phyloP scores from a whole-genome alignment of 30 jellyfish, hydroid and myxozoan species.

The Hydractinia echinata region DNA sequence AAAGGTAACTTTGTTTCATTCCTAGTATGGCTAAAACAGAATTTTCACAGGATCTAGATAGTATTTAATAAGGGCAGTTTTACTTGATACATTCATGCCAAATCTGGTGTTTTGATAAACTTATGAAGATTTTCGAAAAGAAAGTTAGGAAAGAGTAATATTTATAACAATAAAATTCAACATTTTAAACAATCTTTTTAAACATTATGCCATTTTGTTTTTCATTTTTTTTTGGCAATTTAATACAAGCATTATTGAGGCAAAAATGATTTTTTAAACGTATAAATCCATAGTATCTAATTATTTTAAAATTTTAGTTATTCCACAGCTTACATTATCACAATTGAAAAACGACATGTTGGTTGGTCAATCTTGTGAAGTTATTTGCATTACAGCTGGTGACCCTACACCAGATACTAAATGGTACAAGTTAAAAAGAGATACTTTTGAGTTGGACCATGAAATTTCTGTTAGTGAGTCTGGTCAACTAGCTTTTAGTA shows the following conservation, averaged over 20 bases:
- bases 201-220: neutral
- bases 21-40: too few species aligned
- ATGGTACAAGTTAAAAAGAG: constrained; percentile 61
- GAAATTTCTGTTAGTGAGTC: constrained; percentile 34
- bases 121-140: too few species aligned
- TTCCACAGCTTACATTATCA: constrained; percentile 65
- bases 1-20: neutral
- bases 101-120: too few species aligned
- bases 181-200: too few species aligned
- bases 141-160: too few species aligned
- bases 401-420: constrained; percentile 77
- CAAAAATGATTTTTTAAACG: neutral
- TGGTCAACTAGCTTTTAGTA: constrained; percentile 56
- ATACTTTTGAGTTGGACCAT: constrained; percentile 18
- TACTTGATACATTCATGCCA: too few species aligned
- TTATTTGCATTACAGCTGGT: constrained; percentile 80
- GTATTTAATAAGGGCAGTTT: too few species aligned
- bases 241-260: neutral
- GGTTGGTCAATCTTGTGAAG: constrained; percentile 72
- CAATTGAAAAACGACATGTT: constrained; percentile 35
- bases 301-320: constrained; percentile 37
- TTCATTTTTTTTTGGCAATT: neutral
- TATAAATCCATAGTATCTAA: neutral
- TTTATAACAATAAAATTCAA: too few species aligned
- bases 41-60: too few species aligned